Base-by-base conservation (phyloP, 2,888 invertebrate genomes). In the Nudaria mundana region DNA sequence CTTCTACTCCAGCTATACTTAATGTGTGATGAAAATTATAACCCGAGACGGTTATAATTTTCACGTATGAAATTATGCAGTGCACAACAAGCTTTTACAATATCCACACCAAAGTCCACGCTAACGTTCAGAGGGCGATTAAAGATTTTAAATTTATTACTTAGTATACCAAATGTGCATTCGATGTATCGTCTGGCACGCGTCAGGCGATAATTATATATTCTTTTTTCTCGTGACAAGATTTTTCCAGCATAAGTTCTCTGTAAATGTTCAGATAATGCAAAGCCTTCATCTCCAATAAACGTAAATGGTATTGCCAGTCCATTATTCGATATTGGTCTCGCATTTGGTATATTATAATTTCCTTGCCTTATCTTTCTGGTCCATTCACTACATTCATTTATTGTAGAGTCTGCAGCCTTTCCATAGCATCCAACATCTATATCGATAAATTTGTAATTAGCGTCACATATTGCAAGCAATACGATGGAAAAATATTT, bases 391-490 rank as follows among this genome's bases (percentile, higher is more conserved):
- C 35, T 39, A 16, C 16, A 23, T 12, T 43, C 34, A 34, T 35
- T 11, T 37, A 32, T 32, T n/a, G 34, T 29, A 13, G 31, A 36
- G 10, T 40, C 40, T 18, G 25, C 20, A 20, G 3, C 5, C 20
- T 36, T 40, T 30, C 37, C 37, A 34, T 37, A 33, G 26, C 15
- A 33, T 26, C 43, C 56, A 46, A 57, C 42, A 43, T 62, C 54
- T 33, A 63, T 45, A 37, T 48, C 56, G 12, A 39, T 47, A 45
- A 63, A 63, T 14, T 49, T 52, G 36, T 61, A 60, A 47, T 63
- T 41, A 28, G 49, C 50, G 42, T 57, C 56, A 37, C 43, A 39
- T 42, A 54, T 25, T 31, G 57, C 56, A 30, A 64, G 38, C 31
- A 66, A 46, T 28, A 64, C 55, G 24, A 59, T 54, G 22, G 59